These are phyloP conservation scores for Calcarius lapponicus DNA, from an alignment of 2,797 vertebrate species.

Conservation along the genomic window DNA sequence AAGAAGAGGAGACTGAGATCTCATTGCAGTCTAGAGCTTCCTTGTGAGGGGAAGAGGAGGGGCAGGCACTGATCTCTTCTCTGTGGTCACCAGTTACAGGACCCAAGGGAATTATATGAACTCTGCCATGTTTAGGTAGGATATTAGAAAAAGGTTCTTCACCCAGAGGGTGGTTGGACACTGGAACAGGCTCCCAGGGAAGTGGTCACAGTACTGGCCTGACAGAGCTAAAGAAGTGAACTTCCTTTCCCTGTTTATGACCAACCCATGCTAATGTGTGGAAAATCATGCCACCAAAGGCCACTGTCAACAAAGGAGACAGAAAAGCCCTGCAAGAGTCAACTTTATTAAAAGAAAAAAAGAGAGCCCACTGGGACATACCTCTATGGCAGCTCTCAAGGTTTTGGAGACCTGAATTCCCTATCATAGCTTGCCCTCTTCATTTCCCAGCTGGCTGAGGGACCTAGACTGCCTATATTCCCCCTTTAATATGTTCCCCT, in stretches of 20 bases:
- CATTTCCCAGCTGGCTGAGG: neutral
- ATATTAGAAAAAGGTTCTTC: neutral
- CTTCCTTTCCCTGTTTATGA: neutral
- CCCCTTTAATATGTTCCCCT: neutral
- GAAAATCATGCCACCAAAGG: neutral
- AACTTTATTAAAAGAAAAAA: neutral
- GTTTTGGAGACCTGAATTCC: neutral
- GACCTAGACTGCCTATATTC: neutral
- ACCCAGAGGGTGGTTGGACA: rapidly evolving
- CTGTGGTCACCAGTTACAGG: neutral
- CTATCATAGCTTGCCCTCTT: neutral
- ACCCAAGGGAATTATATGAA: neutral
- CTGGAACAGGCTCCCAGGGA: neutral
- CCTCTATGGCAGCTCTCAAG: rapidly evolving
- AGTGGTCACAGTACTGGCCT: no score
- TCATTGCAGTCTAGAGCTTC: neutral
- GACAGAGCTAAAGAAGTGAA: neutral
- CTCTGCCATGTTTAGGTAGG: neutral
- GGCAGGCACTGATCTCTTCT: neutral
- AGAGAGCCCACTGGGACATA: neutral
- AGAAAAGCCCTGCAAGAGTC: neutral
- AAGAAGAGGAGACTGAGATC: neutral
- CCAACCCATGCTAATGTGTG: rapidly evolving
- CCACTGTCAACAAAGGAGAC: neutral
- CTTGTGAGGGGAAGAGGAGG: neutral